Percentiles rank a stretch among this genome's conserved stretches.
These are phyloP conservation scores for Hemibagrus guttatus DNA, from an alignment of 2,797 vertebrate genomes.

Conservation along the genomic window DNA sequence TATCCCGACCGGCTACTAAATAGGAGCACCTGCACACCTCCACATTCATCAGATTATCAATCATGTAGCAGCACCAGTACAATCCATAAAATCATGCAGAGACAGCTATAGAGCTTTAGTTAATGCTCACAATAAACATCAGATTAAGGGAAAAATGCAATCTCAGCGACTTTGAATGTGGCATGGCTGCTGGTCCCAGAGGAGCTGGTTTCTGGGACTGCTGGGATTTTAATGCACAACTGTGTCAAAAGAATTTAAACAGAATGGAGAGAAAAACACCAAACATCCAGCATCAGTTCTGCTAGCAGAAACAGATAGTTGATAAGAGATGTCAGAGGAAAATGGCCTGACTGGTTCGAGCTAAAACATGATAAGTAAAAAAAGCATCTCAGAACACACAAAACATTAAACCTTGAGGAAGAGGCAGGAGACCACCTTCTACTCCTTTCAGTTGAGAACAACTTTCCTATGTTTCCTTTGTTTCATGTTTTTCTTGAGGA, in stretches of 20 bases:
- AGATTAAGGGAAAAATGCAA: neutral
- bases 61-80: neutral
- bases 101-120: neutral
- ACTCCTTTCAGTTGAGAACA: neutral
- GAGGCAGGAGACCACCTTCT: neutral
- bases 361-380: neutral
- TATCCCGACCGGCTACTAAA: neutral
- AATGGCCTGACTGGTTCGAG: neutral
- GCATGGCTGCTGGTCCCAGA: neutral
- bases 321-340: neutral
- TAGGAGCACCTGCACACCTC: neutral
- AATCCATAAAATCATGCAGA: neutral
- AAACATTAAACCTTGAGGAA: neutral
- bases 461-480: neutral
- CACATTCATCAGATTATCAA: neutral
- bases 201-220: neutral
- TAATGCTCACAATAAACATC: neutral
- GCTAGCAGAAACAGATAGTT: neutral
- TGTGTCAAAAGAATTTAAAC: neutral
- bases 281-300: neutral
- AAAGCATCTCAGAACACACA: neutral
- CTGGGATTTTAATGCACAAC: neutral
- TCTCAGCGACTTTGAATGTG: neutral
- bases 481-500: too few species aligned
- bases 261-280: neutral